phyloP scores from a whole-genome alignment of 2,113 vertebrate species.

The Vulpes vulpes region DNA sequence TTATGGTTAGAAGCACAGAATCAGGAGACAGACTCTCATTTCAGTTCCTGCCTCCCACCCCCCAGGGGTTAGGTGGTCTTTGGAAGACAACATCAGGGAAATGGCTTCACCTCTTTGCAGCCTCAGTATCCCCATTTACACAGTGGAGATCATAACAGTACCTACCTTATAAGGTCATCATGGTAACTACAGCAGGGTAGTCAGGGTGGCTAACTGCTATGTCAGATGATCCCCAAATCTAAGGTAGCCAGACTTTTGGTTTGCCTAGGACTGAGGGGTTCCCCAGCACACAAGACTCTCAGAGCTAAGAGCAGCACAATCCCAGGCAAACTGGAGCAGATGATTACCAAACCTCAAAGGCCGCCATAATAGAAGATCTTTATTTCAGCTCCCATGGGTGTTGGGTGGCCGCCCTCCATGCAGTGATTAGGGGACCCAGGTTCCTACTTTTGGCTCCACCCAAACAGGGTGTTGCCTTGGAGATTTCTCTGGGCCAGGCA shows the following conservation, averaged over 20 bases:
- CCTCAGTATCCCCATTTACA: not conserved
- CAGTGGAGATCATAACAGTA: not conserved
- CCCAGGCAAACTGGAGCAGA: not conserved
- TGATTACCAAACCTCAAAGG: not conserved
- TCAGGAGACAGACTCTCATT: not conserved
- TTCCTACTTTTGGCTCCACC: not conserved
- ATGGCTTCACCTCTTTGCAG: not conserved
- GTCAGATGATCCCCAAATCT: not conserved
- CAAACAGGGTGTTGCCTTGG: not conserved
- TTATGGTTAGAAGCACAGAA: not conserved
- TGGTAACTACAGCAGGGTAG: not conserved
- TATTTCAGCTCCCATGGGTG: not conserved
- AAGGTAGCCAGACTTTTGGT: not conserved
- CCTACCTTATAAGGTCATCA: not conserved
- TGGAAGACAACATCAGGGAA: not conserved
- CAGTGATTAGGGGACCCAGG: not conserved
- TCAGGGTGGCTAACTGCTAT: not conserved
- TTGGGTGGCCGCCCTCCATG: not conserved
- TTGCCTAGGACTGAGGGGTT: not conserved
- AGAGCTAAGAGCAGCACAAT: not conserved
- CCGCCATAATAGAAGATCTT: not conserved
- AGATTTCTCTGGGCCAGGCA: not conserved
- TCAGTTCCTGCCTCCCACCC: not conserved
- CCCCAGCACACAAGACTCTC: not conserved
- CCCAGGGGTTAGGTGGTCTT: not conserved